Percentiles rank a stretch among this genome's conserved stretches.
Conservation (phyloP, 1,140 invertebrate species). For the Diploscapter pachys region DNA sequence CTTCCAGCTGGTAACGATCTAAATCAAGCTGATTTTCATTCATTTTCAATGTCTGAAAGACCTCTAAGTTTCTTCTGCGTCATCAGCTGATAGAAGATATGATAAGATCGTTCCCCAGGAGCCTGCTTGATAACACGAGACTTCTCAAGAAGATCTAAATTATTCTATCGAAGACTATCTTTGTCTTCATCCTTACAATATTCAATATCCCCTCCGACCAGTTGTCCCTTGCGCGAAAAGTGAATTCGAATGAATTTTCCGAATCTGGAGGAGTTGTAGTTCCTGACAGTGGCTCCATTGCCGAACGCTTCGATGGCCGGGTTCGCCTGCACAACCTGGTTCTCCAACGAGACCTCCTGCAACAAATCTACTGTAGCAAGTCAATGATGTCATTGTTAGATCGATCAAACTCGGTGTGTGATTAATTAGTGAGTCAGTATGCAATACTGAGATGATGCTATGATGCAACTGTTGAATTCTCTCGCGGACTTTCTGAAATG, state of each 20-base stretch:
- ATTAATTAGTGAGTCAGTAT: not conserved
- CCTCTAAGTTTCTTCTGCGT: constrained; percentile 85
- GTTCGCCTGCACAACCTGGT: constrained; percentile 67
- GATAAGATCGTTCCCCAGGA: constrained; percentile 93
- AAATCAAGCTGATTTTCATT: constrained; percentile 49
- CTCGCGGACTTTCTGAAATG: too few species aligned
- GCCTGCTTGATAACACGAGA: constrained; percentile 99
- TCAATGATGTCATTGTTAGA: not conserved
- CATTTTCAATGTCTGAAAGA: constrained; percentile 62
- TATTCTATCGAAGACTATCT: constrained; percentile 1
- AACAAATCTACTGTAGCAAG: not conserved
- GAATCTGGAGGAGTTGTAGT: constrained; percentile 68
- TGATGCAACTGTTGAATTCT: too few species aligned
- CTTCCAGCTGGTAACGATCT: constrained; percentile 78
- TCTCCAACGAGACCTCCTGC: constrained; percentile 64
- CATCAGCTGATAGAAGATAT: constrained; percentile 99
- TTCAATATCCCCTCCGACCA: constrained; percentile 99
- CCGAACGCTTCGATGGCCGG: constrained; percentile 66
- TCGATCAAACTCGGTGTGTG: not conserved
- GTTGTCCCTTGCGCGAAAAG: constrained; percentile 95
- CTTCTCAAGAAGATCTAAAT: constrained; percentile 93
- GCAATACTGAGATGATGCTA: not conserved
- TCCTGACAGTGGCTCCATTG: constrained; percentile 66
- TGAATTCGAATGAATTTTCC: constrained; percentile 99
- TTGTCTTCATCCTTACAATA: constrained; percentile 74